A percentile compares a stretch with the other conserved stretches of the same genome.
Evolutionary conservation across 30 jellyfish, hydroid and myxozoan genomes (phyloP).

Genomic region (Turritopsis dohrnii): DNA sequence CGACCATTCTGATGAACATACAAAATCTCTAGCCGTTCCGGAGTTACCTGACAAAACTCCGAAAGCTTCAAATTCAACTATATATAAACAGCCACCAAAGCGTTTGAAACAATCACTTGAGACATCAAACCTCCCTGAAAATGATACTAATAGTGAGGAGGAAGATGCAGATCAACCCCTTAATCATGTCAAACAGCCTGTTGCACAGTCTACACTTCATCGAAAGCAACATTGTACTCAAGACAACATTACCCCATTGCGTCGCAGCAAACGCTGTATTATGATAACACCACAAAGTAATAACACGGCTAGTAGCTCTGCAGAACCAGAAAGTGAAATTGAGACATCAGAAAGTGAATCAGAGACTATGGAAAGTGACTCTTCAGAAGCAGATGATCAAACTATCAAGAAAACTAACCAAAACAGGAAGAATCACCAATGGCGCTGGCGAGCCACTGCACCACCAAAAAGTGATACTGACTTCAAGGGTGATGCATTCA

Average conservation of each 20-base stretch:
- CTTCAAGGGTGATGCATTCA: constrained; percentile 18
- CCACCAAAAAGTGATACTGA: constrained; percentile 14
- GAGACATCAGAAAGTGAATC: constrained; percentile 12
- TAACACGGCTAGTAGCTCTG: too few relatives aligned
- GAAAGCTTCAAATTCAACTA: too few relatives aligned
- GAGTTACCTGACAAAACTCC: too few relatives aligned
- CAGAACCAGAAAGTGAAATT: background rate
- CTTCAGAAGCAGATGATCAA: constrained; percentile 14
- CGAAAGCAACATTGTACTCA: too few relatives aligned
- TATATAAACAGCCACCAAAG: too few relatives aligned
- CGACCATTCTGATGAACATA: background rate
- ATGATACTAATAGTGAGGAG: background rate
- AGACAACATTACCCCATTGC: constrained; percentile 10
- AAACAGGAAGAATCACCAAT: background rate
- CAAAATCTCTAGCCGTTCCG: background rate
- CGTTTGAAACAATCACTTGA: too few relatives aligned
- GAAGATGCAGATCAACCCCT: background rate
- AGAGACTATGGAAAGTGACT: constrained; percentile 14
- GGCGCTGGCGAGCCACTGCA: constrained; percentile 23
- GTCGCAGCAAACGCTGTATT: constrained; percentile 16
- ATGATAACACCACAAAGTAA: background rate
- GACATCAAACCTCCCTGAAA: background rate
- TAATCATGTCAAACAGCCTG: too few relatives aligned
- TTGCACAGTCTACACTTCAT: too few relatives aligned
- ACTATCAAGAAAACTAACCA: background rate